These are phyloP conservation scores for Gasterosteus nipponicus DNA, from an alignment of 2,113 vertebrate genomes.

Conservation along the genomic window DNA sequence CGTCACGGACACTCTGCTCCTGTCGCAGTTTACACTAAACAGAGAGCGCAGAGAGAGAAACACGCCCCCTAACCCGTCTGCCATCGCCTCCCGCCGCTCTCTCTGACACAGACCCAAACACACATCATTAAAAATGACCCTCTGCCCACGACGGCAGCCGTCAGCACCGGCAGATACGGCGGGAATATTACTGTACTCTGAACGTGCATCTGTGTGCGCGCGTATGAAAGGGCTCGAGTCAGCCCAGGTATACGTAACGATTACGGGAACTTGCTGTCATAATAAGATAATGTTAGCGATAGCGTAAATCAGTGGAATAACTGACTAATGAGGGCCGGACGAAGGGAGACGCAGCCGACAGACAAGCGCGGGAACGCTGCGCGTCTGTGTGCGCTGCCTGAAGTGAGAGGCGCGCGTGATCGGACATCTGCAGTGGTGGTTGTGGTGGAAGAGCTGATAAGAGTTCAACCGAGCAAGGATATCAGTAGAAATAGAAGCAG, in stretches of 20 bases:
- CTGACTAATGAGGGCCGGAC: constrained; percentile 37
- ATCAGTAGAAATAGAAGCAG: not conserved
- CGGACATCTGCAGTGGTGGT: constrained; percentile 6
- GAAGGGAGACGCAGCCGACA: constrained; percentile 52
- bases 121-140: constrained; percentile 63
- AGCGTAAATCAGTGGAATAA: constrained; percentile 31
- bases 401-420: constrained; percentile 1
- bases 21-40: constrained; percentile 53
- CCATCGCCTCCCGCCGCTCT: constrained; percentile 52
- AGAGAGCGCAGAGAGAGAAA: constrained; percentile 28
- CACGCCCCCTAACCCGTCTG: constrained; percentile 50
- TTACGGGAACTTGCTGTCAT: constrained; percentile 53
- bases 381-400: constrained; percentile 1
- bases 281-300: constrained; percentile 57
- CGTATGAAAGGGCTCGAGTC: constrained; percentile 12
- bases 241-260: constrained; percentile 46
- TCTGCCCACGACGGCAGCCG: constrained; percentile 68
- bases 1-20: constrained; percentile 41
- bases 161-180: constrained; percentile 71
- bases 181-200: constrained; percentile 47
- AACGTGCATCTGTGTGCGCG: constrained; percentile 24
- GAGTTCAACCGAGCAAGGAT: constrained; percentile 19
- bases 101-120: constrained; percentile 24
- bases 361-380: constrained; percentile 29
- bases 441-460: not conserved